Conservation (phyloP, 2,888 invertebrate genomes). For the Drosophila stalkeri region DNA sequence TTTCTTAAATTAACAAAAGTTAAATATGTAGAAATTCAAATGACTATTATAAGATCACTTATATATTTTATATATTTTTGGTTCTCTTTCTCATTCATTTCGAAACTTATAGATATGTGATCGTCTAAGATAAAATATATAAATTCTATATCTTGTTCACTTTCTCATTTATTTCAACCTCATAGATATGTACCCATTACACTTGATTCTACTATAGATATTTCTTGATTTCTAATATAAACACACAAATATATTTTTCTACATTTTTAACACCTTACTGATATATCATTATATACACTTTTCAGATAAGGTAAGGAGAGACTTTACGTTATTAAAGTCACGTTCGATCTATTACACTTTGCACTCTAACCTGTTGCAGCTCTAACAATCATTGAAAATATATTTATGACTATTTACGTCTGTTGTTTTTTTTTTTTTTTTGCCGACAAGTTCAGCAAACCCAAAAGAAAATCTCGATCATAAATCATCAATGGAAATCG, state of each 20-base stretch:
- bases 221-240: neutral
- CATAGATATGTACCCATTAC: neutral
- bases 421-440: slow-evolving; percentile 21
- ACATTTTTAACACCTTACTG: neutral
- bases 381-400: slow-evolving; percentile 24
- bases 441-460: slow-evolving; percentile 48
- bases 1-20: too few species aligned
- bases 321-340: slow-evolving; percentile 13
- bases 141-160: neutral
- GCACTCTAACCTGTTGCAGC: slow-evolving; percentile 61
- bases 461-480: slow-evolving; percentile 32
- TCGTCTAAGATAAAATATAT: too few species aligned
- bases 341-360: slow-evolving; percentile 26
- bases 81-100: neutral
- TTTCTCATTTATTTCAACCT: neutral
- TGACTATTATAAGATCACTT: too few species aligned
- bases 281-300: neutral
- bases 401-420: slow-evolving; percentile 54
- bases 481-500: slow-evolving; percentile 66
- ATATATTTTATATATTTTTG: neutral
- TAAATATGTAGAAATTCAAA: neutral
- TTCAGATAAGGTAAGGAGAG: neutral
- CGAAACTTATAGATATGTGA: neutral
- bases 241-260: neutral
- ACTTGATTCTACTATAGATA: neutral